phyloP scores from a whole-genome alignment of 1,140 invertebrate species.

The Cepaea nemoralis region DNA sequence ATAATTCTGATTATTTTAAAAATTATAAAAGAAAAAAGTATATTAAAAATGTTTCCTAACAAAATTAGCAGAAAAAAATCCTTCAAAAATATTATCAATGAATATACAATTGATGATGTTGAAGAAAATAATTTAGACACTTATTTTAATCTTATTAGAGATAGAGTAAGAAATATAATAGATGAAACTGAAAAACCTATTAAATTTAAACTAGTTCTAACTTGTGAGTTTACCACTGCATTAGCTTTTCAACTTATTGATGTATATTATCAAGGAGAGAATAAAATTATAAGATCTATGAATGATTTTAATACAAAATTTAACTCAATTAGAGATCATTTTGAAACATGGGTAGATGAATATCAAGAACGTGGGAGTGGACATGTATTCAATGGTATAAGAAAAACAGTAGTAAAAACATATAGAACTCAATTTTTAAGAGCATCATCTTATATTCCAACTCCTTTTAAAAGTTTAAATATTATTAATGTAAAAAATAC shows the following conservation, averaged over 20 bases:
- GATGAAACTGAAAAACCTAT: too few species aligned
- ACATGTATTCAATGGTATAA: background rate
- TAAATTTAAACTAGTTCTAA: too few species aligned
- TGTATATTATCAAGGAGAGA: slow-evolving; percentile 4
- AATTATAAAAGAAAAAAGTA: too few species aligned
- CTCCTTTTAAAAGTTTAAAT: slow-evolving; percentile 10
- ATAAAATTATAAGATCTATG: background rate
- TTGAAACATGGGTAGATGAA: background rate
- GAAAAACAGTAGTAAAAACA: slow-evolving; percentile 1
- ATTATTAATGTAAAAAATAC: slow-evolving; percentile 7
- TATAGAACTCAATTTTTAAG: background rate
- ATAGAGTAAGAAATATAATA: too few species aligned
- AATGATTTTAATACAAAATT: background rate
- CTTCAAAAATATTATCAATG: too few species aligned
- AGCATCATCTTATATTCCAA: background rate
- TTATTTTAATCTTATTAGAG: too few species aligned
- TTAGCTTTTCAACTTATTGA: background rate
- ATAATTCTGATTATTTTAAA: too few species aligned
- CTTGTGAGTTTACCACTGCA: too few species aligned
- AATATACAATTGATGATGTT: too few species aligned
- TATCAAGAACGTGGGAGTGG: background rate
- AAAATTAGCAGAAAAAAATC: too few species aligned
- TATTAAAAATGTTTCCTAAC: too few species aligned
- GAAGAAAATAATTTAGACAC: too few species aligned
- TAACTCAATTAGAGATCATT: background rate